Base-by-base conservation (phyloP, 2,797 vertebrate genomes). In the Poeciliopsis presidionis region DNA sequence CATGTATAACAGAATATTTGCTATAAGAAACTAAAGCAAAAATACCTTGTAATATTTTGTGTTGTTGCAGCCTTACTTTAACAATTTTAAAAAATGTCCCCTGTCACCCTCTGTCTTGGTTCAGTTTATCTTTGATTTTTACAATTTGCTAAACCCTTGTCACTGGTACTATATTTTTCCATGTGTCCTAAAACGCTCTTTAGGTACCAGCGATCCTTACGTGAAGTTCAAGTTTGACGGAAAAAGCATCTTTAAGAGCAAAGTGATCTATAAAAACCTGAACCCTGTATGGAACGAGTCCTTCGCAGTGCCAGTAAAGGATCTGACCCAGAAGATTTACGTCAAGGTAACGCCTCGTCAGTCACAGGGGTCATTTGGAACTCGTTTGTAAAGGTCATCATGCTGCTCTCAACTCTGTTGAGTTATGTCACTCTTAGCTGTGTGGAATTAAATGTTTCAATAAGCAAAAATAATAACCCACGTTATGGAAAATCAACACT, bases 171-270 rank as follows among this genome's bases (percentile, higher is more conserved):
- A n/a, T 22, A 7, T 41, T 36, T 46, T 45, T 43, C 1, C 25
- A 2, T 47, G 30, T 59, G n/a, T 5, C 46, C 2, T 47, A 1
- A 53, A 78, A 51, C 33, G 1, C 89, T 46, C 79, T 18, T 57
- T 81, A 99, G 98, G 98, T 80, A 99, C 98, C 51, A 99, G 98
- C 36, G 98, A 99, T 81, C 98, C 98, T 0, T 99, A 99, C 2
- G 97, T 99, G 80, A 99, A 99, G 88, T 97, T 99, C 86, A 98
- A 99, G 88, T 82, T 98, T 79, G 97, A 97, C 0, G 97, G 97
- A 45, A 99, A 98, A 92, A 98, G 97, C 0, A 91, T 98, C 13
- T 99, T 98, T 92, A 99, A 99, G 94, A 99, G 98, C 85, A 99
- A 97, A 92, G 97, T 98, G 20, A 83, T 99, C 70, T 97, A 97